These are phyloP conservation scores for Platalea minor DNA, from an alignment of 2,797 vertebrate species.

Conservation along the genomic window DNA sequence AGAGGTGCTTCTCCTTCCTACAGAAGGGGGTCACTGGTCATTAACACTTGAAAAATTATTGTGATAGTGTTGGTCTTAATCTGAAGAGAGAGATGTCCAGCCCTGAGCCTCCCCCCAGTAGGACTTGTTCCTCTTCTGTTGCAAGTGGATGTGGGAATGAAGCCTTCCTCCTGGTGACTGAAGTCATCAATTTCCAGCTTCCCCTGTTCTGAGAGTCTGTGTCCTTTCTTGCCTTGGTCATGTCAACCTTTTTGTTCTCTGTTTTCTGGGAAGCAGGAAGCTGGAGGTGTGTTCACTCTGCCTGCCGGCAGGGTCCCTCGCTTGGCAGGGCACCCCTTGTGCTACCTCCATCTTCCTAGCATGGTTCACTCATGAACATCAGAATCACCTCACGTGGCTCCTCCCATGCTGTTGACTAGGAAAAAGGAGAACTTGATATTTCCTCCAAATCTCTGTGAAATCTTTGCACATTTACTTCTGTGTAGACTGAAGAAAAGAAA, in stretches of 20 bases:
- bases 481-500: not conserved
- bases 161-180: not conserved
- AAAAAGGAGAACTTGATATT: not conserved
- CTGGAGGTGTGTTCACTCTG: not conserved
- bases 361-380: not conserved
- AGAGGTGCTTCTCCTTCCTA: not conserved
- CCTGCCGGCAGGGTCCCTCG: not conserved
- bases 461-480: not conserved
- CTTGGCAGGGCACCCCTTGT: not conserved
- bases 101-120: not conserved
- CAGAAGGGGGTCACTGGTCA: too few species aligned
- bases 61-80: not conserved
- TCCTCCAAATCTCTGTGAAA: not conserved
- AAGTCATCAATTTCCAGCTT: not conserved
- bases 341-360: not conserved
- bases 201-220: not conserved
- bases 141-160: not conserved
- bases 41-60: not conserved
- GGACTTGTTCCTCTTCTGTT: not conserved
- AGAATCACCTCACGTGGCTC: not conserved
- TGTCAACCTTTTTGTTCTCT: not conserved
- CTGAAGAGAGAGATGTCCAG: not conserved
- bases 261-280: not conserved
- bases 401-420: not conserved
- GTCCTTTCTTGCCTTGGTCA: not conserved